A percentile compares a stretch with the other conserved stretches of the same genome.
Evolutionary conservation across 1,140 invertebrate genomes (phyloP).

Genomic region (Anthonomus grandis): DNA sequence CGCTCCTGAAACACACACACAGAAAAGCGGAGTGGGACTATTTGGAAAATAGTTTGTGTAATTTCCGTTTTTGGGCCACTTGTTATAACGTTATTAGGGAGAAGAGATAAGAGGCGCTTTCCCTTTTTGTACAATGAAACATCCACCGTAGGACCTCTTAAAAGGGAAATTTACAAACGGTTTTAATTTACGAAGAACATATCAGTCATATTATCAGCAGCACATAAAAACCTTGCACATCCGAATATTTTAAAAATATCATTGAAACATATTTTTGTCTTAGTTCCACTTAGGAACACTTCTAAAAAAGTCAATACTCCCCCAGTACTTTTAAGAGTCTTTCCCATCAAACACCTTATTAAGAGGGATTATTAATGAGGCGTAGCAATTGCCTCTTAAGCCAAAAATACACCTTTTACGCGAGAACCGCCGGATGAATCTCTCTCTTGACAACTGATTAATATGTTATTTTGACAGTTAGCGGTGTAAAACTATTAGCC

Average conservation of each 20-base stretch:
- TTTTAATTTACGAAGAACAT: no score
- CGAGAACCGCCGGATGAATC: background rate
- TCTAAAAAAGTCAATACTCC: background rate
- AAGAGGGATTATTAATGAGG: conserved; percentile 4
- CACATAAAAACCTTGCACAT: no score
- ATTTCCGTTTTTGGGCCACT: conserved; percentile 45
- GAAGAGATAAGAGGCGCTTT: conserved; percentile 31
- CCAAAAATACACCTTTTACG: conserved; percentile 5
- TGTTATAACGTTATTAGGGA: conserved; percentile 47
- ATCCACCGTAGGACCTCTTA: no score
- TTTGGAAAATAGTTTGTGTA: conserved; percentile 48
- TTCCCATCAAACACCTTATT: background rate
- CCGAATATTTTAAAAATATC: no score
- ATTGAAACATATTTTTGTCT: no score
- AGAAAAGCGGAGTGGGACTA: conserved; percentile 44
- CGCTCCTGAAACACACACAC: conserved; percentile 42
- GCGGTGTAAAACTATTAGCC: conserved; percentile 43
- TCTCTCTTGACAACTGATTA: conserved; percentile 36
- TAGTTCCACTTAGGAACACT: background rate
- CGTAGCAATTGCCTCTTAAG: background rate
- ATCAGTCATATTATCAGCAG: no score
- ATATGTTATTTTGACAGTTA: conserved; percentile 44
- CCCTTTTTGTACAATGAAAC: conserved; percentile 21
- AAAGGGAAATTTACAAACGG: no score
- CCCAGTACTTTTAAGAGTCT: background rate